Conservation (phyloP, 2,113 vertebrate species). For the Andinoacara biseriatus region DNA sequence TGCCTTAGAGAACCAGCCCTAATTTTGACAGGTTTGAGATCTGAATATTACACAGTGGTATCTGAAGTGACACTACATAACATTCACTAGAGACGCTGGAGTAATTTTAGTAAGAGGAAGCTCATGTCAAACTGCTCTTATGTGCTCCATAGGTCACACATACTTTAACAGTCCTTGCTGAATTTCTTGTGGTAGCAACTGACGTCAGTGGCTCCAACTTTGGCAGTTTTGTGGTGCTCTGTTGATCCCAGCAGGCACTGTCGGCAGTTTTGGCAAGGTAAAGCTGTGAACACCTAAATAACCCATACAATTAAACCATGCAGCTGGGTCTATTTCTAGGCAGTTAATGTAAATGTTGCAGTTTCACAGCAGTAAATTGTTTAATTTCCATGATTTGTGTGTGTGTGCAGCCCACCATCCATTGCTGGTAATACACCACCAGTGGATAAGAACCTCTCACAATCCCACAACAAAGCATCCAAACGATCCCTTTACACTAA, state of each 20-base stretch:
- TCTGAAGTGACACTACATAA: no score
- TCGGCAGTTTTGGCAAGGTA: background rate
- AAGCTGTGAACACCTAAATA: background rate
- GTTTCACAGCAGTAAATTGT: background rate
- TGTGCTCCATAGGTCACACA: no score
- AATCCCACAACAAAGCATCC: background rate
- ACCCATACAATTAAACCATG: background rate
- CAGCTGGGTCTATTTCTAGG: background rate
- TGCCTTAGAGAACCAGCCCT: no score
- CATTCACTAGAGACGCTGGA: no score
- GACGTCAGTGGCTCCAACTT: background rate
- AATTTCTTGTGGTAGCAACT: background rate
- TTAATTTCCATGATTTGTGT: background rate
- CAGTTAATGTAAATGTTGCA: background rate
- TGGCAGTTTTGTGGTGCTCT: background rate
- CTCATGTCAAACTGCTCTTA: no score
- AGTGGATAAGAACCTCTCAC: background rate
- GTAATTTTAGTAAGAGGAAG: no score
- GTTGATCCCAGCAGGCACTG: background rate
- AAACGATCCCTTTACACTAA: constrained; percentile 4
- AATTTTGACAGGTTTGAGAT: no score
- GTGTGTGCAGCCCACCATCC: background rate
- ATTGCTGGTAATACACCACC: background rate
- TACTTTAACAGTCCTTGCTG: no score
- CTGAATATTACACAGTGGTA: no score